Evolutionary conservation across 2,113 vertebrate genomes (phyloP).

Genomic region (Malaclemys terrapin): DNA sequence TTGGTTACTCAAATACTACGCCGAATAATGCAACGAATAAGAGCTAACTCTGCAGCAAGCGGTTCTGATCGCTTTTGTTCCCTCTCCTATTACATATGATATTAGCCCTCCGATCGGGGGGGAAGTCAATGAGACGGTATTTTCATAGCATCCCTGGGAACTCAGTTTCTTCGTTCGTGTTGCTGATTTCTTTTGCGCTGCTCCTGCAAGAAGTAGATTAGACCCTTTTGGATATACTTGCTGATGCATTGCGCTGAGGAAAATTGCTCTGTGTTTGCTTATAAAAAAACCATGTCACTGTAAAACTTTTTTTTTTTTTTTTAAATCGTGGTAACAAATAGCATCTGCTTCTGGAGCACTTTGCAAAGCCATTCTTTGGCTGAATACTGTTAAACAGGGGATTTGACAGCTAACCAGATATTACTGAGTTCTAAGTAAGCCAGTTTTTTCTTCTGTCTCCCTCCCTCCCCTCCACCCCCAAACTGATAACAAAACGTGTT

Average conservation of each 20-base stretch:
- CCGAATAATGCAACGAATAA: slow-evolving; percentile 43
- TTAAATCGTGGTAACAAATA: slow-evolving; percentile 60
- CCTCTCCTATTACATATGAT: slow-evolving; percentile 1
- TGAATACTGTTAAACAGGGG: slow-evolving; percentile 15
- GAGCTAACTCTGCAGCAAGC: slow-evolving; percentile 1
- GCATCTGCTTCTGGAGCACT: slow-evolving; percentile 43
- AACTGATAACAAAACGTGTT: neutral
- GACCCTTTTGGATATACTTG: slow-evolving; percentile 62
- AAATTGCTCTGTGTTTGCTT: slow-evolving; percentile 72
- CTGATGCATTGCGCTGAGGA: slow-evolving; percentile 67
- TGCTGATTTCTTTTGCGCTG: slow-evolving; percentile 4
- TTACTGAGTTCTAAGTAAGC: slow-evolving; percentile 24
- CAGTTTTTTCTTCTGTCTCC: neutral
- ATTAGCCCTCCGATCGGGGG: neutral
- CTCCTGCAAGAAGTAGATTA: slow-evolving; percentile 64
- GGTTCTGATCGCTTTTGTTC: neutral
- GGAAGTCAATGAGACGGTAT: slow-evolving; percentile 47
- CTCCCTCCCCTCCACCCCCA: neutral
- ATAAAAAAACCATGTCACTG: slow-evolving; percentile 59
- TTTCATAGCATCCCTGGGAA: neutral
- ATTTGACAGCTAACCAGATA: slow-evolving; percentile 50
- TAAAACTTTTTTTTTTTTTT: slow-evolving; percentile 51
- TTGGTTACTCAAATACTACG: slow-evolving; percentile 56
- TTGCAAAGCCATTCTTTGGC: slow-evolving; percentile 44
- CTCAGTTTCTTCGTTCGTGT: neutral